Evolutionary conservation across 2,797 vertebrate genomes (phyloP), one percentile per base, ranked within the genome.

Genomic region (Alosa sapidissima): DNA sequence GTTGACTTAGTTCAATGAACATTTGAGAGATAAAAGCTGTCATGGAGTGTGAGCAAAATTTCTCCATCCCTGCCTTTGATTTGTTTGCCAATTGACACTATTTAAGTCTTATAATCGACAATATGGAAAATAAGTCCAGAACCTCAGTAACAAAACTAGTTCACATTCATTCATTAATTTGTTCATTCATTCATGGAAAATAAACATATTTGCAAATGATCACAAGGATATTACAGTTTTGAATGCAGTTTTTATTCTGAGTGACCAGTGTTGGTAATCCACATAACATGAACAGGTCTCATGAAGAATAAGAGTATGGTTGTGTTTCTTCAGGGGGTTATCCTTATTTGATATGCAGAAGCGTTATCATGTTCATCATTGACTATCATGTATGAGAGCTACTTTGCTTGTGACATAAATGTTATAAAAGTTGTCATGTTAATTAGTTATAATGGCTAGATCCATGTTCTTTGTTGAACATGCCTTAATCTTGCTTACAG

Each of bases 1-100:
- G 72, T 47, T 78, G 7, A 11, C 13, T 78, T 41, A 45, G 72
- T 45, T 78, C 41, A 78, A 78, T 78, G 41, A 78, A 78, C 72
- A 47, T 45, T 47, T 78, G 14, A 47, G 19, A 41, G 28, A 0
- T 5, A 45, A 78, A 78, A 78, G 16, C 72, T 78, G 16, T 78
- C 16, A 62, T 21, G 72, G 72, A 47, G 72, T 45, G 14, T 78
- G 72, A 78, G 41, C 19, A 19, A 78, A 78, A 19, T 45, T 8
- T 19, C 41, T 47, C 41, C 14, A 7, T 21, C 19, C 16, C 21
- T 47, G 8, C 16, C 36, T 78, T 47, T 47, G 13, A 78, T 78
- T 78, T 78, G 41, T 78, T 78, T 45, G 13, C 21, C 13, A 75
- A 41, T 75, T 41, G 5, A 41, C 21, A 41, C 68, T 75, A 11